Percentiles rank a stretch among this genome's conserved stretches.
These are phyloP conservation scores for Meteorus colon DNA, from an alignment of 2,888 invertebrate genomes.

Conservation along the genomic window DNA sequence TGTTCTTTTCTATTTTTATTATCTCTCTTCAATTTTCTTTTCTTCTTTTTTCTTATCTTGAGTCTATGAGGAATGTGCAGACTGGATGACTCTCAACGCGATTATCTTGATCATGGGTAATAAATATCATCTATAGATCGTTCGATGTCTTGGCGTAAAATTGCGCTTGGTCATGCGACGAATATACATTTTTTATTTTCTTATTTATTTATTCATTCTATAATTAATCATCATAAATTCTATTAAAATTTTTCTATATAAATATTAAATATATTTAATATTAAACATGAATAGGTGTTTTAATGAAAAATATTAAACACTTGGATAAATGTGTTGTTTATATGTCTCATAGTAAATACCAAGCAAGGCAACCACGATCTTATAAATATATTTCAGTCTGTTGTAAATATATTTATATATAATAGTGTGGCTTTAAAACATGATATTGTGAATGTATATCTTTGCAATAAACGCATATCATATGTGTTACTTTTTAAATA, in stretches of 20 bases:
- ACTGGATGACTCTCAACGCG: conserved; percentile 8
- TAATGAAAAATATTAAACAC: conserved; percentile 33
- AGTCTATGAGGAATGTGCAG: background rate
- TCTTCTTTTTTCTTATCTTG: conserved; percentile 1
- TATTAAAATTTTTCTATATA: background rate
- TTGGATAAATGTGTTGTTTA: conserved; percentile 33
- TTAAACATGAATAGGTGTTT: conserved; percentile 27
- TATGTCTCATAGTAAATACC: background rate
- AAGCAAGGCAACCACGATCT: conserved; percentile 8
- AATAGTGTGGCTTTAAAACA: conserved; percentile 26
- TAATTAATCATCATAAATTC: conserved; percentile 23
- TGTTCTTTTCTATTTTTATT: background rate
- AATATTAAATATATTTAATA: background rate
- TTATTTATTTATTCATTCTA: background rate
- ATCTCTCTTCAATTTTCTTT: background rate
- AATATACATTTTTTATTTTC: background rate
- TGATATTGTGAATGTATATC: conserved; percentile 36
- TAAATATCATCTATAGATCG: conserved; percentile 29
- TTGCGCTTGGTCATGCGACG: conserved; percentile 25
- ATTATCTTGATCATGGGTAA: conserved; percentile 23
- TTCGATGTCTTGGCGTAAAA: conserved; percentile 23
- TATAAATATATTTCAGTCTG: conserved; percentile 26
- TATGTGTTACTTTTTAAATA: conserved; percentile 28
- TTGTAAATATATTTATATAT: conserved; percentile 14
- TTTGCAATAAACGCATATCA: conserved; percentile 34